phyloP scores from a whole-genome alignment of 1,140 invertebrate species.

The Theocolax elegans region DNA sequence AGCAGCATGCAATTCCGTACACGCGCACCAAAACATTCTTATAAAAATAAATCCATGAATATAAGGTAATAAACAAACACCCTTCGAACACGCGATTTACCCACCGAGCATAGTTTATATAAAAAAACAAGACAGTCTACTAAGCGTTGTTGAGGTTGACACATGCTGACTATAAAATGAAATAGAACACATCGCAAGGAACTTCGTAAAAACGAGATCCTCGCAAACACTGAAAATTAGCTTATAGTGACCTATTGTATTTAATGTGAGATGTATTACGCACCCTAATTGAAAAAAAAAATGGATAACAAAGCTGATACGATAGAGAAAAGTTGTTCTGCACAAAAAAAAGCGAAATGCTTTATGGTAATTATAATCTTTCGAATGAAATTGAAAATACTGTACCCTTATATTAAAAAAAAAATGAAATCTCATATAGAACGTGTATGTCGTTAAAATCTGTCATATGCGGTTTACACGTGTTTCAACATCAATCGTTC shows the following conservation, averaged over 20 bases:
- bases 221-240: slow-evolving; percentile 49
- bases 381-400: slow-evolving; percentile 48
- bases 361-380: slow-evolving; percentile 63
- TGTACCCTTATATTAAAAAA: slow-evolving; percentile 11
- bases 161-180: neutral
- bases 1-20: neutral
- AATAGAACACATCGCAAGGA: neutral
- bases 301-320: slow-evolving; percentile 47
- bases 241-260: slow-evolving; percentile 62
- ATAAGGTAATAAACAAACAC: slow-evolving; percentile 7
- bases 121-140: slow-evolving; percentile 2
- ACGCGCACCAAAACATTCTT: neutral
- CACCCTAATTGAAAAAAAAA: slow-evolving; percentile 53
- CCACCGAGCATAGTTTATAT: slow-evolving; percentile 19
- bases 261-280: slow-evolving; percentile 65
- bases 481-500: no score
- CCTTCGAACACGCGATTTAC: neutral
- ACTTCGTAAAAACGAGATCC: slow-evolving; percentile 45
- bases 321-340: slow-evolving; percentile 59
- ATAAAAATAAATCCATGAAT: neutral
- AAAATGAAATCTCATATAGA: slow-evolving; percentile 6
- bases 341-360: slow-evolving; percentile 62
- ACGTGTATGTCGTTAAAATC: slow-evolving; percentile 12
- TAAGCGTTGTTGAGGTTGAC: no score
- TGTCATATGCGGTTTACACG: no score